Percentiles rank a stretch among this genome's conserved stretches.
These are phyloP conservation scores for Molossus alvarezi DNA, from an alignment of 2,797 vertebrate species.

Conservation along the genomic window DNA sequence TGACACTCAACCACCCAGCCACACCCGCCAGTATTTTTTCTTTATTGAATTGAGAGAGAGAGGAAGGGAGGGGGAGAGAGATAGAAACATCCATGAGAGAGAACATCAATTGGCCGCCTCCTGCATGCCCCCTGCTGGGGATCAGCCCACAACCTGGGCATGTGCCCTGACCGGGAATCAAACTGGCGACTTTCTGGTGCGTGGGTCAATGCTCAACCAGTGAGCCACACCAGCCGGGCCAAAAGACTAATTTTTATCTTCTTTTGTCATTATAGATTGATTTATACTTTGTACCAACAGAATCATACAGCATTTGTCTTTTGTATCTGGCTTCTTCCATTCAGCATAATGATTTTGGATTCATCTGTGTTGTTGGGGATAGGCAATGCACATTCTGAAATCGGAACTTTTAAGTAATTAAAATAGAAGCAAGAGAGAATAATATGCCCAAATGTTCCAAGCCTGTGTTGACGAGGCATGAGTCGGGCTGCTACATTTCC, in stretches of 20 bases:
- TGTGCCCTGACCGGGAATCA: no score
- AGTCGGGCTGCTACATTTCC: background rate
- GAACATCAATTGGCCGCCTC: no score
- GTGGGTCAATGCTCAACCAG: no score
- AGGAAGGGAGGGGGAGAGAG: no score
- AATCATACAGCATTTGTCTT: slow-evolving; percentile 17
- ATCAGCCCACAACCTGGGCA: no score
- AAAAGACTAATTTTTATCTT: background rate
- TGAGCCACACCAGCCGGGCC: no score
- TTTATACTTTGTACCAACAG: slow-evolving; percentile 3
- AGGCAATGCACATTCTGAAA: background rate
- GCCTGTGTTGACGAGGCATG: background rate
- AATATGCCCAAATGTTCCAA: background rate
- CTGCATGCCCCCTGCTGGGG: no score
- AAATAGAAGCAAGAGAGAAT: slow-evolving; percentile 24
- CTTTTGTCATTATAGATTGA: background rate
- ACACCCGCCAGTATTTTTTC: no score
- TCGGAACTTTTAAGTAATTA: background rate
- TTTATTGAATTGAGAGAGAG: no score
- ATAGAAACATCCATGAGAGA: no score
- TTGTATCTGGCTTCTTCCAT: background rate
- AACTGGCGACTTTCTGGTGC: no score
- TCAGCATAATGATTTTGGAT: slow-evolving; percentile 16
- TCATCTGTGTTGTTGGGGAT: background rate
- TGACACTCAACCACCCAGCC: no score